A percentile compares a stretch with the other conserved stretches of the same genome.
phyloP scores from a whole-genome alignment of 2,888 invertebrate species.

The Sphaerophoria rueppellii region DNA sequence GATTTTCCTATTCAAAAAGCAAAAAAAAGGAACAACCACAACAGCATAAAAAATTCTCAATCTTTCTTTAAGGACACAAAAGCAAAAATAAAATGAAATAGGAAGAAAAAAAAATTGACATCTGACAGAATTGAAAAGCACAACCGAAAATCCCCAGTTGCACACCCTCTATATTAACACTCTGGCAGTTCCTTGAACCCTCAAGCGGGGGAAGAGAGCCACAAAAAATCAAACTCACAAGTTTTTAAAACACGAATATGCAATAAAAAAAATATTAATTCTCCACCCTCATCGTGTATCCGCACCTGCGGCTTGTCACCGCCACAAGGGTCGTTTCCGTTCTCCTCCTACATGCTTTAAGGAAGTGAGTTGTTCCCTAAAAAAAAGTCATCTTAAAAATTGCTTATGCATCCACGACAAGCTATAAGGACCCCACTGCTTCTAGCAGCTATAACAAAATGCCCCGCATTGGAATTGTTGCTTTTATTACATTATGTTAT shows the following conservation, averaged over 20 bases:
- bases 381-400: slow-evolving; percentile 43
- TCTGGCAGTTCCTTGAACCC: not conserved
- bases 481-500: slow-evolving; percentile 13
- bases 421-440: not conserved
- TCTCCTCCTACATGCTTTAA: not conserved
- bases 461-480: slow-evolving; percentile 33
- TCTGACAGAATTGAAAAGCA: slow-evolving; percentile 35
- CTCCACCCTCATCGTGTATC: slow-evolving; percentile 31
- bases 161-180: slow-evolving; percentile 49
- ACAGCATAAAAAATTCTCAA: slow-evolving; percentile 33
- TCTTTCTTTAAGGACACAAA: slow-evolving; percentile 34
- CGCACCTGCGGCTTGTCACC: slow-evolving; percentile 57
- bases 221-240: slow-evolving; percentile 20
- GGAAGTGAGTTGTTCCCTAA: slow-evolving; percentile 15
- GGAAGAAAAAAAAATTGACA: slow-evolving; percentile 47
- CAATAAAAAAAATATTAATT: slow-evolving; percentile 69
- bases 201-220: not conserved
- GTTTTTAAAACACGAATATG: slow-evolving; percentile 55
- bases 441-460: not conserved
- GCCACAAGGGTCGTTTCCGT: slow-evolving; percentile 14
- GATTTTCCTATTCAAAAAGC: not conserved
- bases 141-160: not conserved
- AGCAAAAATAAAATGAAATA: slow-evolving; percentile 3
- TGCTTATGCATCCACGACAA: slow-evolving; percentile 32
- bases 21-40: not conserved